A percentile compares a stretch with the other conserved stretches of the same genome.
Conservation (phyloP, 2,113 vertebrate species). For the Numenius arquata region DNA sequence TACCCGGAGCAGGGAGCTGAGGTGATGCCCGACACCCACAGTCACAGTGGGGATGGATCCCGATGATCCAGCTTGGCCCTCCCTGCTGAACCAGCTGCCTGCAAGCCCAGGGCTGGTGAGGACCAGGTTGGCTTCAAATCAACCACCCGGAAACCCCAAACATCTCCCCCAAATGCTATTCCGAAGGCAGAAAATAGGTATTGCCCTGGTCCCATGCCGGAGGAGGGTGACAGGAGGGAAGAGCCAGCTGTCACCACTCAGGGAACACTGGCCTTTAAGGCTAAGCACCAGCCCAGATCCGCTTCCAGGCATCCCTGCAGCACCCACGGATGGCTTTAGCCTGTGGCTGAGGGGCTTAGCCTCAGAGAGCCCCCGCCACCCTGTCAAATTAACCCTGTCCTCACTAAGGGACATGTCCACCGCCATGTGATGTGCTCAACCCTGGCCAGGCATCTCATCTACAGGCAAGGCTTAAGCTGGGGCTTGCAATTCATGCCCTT, state of each 20-base stretch:
- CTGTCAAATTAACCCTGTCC: neutral
- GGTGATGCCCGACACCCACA: fast-evolving
- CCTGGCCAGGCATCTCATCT: neutral
- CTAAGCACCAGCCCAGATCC: neutral
- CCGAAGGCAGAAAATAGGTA: neutral
- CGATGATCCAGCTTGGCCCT: neutral
- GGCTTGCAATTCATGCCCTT: fast-evolving
- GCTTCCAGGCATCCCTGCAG: neutral
- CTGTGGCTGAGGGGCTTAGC: neutral
- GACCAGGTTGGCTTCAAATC: neutral
- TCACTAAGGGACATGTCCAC: fast-evolving
- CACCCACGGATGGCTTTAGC: neutral
- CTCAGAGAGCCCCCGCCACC: neutral
- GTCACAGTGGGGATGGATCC: fast-evolving
- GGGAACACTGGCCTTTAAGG: neutral
- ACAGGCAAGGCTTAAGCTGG: neutral
- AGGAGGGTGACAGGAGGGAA: neutral
- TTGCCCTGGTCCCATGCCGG: neutral
- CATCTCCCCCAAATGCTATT: neutral
- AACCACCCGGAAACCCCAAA: fast-evolving
- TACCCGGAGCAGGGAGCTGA: neutral
- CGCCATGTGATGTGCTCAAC: fast-evolving
- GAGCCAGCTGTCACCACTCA: neutral
- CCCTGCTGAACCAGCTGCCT: neutral
- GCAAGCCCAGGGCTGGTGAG: neutral